Percentiles rank a stretch among this genome's conserved stretches.
phyloP scores from a whole-genome alignment of 2,888 invertebrate genomes.

The Spodoptera exigua region DNA sequence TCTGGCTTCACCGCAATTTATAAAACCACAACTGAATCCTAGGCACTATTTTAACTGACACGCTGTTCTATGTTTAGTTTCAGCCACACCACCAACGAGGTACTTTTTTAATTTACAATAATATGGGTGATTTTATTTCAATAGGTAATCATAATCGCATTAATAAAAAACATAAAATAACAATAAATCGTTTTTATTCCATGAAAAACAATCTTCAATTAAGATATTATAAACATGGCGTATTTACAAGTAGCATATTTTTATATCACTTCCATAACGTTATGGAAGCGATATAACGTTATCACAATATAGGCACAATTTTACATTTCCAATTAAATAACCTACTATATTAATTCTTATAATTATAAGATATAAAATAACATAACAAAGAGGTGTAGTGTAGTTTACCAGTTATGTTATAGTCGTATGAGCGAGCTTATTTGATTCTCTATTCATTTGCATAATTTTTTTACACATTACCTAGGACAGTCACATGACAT shows the following conservation, averaged over 20 bases:
- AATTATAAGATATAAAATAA: conserved; percentile 21
- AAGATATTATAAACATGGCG: conserved; percentile 34
- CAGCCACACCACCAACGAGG: too few species aligned
- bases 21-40: too few species aligned
- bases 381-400: too few species aligned
- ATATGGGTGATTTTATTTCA: neutral
- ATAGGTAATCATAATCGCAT: neutral
- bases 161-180: conserved; percentile 25
- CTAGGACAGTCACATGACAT: too few species aligned
- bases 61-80: too few species aligned
- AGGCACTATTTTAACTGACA: too few species aligned
- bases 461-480: too few species aligned
- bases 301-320: conserved; percentile 54
- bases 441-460: too few species aligned
- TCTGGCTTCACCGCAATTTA: too few species aligned
- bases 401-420: too few species aligned
- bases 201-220: conserved; percentile 39
- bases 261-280: conserved; percentile 16
- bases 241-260: conserved; percentile 49
- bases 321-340: conserved; percentile 19
- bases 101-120: too few species aligned
- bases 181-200: conserved; percentile 53
- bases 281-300: conserved; percentile 35
- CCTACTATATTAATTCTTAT: conserved; percentile 18
- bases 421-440: too few species aligned